Evolutionary conservation across 1,140 invertebrate species (phyloP), one percentile per base, ranked within the genome.

Genomic region (Meloidogyne hapla): DNA sequence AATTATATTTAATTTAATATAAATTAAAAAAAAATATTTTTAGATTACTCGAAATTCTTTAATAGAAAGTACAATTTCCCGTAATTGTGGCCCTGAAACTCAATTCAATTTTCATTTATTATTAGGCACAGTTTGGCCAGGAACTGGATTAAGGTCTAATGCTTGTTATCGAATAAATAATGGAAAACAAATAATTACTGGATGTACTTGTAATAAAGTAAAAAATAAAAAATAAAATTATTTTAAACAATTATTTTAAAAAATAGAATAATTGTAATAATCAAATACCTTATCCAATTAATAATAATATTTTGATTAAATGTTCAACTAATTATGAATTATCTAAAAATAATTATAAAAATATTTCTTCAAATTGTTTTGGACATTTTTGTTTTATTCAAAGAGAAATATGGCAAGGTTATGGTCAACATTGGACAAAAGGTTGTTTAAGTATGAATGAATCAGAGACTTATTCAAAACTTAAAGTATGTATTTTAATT

Each of bases 321-420:
- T 77, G 61, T 28, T n/a, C 40, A 40, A 56, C 67, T 72, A 69
- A 25, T 71, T 18, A 75, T 64, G 26, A 23, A 18, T 28, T 63
- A 48, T 26, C 38, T 42, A 75, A 77, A 38, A 33, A 28, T 40
- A 25, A 21, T 21, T 21, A 33, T 28, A 73, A 48, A 26, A 40
- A 80, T 28, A 82, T 18, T n/a, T 18, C 13, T 18, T 48, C 45
- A 18, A 5, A 74, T 61, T 80, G 79, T 64, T 21, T 25, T 13
- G 79, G 79, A n/a, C 65, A 80, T 26, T 81, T 80, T 23, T 80
- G 79, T 64, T 62, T 80, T 33, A 33, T 81, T 42, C 79, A 80
- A 48, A 21, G 65, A 40, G 76, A 56, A 18, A 48, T 75, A 15
- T 21, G 81, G 15, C 79, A 63, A 0, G 64, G 62, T 9, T 80